Evolutionary conservation across 2,113 vertebrate genomes (phyloP).

Genomic region (Acanthochromis polyacanthus): DNA sequence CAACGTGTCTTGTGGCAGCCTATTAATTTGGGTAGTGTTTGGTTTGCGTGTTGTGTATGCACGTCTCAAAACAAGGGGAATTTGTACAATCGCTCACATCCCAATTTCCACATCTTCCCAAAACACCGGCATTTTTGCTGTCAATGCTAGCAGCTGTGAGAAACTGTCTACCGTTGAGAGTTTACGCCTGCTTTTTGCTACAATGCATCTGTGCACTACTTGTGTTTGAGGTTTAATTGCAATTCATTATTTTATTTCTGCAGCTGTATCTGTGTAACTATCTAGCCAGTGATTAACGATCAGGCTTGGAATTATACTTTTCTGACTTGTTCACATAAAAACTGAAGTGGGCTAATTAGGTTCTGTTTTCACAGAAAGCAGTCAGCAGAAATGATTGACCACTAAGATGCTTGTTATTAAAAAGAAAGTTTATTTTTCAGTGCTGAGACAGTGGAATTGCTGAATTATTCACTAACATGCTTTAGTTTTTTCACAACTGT

Average conservation of each 20-base stretch:
- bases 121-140: conserved; percentile 9
- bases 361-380: conserved; percentile 37
- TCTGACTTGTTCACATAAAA: conserved; percentile 41
- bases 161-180: conserved; percentile 14
- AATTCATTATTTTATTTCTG: conserved; percentile 27
- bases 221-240: conserved; percentile 39
- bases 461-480: conserved; percentile 12
- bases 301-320: conserved; percentile 36
- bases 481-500: not conserved
- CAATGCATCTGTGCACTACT: conserved; percentile 48
- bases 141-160: conserved; percentile 42
- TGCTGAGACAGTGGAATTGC: conserved; percentile 3
- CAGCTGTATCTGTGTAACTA: conserved; percentile 48
- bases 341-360: conserved; percentile 61
- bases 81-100: conserved; percentile 33
- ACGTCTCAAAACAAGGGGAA: conserved; percentile 43
- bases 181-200: conserved; percentile 33
- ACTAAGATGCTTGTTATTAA: not conserved
- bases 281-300: conserved; percentile 43
- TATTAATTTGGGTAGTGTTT: conserved; percentile 52
- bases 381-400: conserved; percentile 14
- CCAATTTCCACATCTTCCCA: conserved; percentile 36
- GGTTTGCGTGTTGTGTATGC: conserved; percentile 24
- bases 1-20: conserved; percentile 45
- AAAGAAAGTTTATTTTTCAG: conserved; percentile 26